A percentile compares a stretch with the other conserved stretches of the same genome.
Conservation (phyloP, 2,888 invertebrate genomes). For the Carterocephalus palaemon region DNA sequence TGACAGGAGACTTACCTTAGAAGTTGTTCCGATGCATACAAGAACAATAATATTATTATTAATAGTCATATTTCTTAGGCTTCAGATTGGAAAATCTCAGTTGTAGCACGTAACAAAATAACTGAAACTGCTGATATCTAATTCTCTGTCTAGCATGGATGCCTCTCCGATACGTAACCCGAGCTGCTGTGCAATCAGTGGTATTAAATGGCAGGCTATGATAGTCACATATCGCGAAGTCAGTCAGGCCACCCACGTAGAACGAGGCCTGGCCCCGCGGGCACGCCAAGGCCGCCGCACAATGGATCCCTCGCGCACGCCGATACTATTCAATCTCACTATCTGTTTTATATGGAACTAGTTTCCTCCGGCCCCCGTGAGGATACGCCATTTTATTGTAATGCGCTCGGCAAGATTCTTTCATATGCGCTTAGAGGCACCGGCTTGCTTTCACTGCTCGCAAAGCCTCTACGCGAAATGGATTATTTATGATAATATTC, state of each 20-base stretch:
- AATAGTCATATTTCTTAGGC: no score
- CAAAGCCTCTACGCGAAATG: background rate
- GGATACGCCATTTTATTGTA: conserved; percentile 43
- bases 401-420: conserved; percentile 22
- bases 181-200: conserved; percentile 11
- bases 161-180: conserved; percentile 13
- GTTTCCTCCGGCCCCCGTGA: conserved; percentile 58
- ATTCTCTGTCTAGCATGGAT: conserved; percentile 1
- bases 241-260: conserved; percentile 54
- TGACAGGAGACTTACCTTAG: no score
- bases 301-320: conserved; percentile 59
- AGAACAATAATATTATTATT: no score
- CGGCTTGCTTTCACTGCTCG: conserved; percentile 14
- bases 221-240: conserved; percentile 17
- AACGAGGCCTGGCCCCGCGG: conserved; percentile 47
- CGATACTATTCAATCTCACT: conserved; percentile 70
- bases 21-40: no score
- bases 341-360: conserved; percentile 71
- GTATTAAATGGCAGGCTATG: conserved; percentile 14
- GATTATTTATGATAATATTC: background rate
- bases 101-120: no score
- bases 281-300: conserved; percentile 65
- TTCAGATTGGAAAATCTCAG: no score
- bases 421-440: conserved; percentile 17
- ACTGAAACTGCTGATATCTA: conserved; percentile 8